phyloP scores from a whole-genome alignment of 2,113 vertebrate genomes.

The Vanacampus margaritifer region DNA sequence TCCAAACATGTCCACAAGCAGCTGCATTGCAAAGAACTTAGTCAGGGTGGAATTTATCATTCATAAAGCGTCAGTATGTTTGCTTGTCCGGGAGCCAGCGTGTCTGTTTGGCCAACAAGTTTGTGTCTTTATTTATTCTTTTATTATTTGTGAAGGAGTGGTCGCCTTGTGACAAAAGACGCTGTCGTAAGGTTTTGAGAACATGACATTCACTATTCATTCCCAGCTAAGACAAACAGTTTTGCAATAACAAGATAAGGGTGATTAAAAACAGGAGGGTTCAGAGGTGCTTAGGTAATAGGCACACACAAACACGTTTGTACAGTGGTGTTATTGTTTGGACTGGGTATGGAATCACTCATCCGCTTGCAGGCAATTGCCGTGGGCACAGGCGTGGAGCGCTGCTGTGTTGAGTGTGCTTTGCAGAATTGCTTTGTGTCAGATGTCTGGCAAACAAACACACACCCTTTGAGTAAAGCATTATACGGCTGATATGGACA shows the following conservation, averaged over 20 bases:
- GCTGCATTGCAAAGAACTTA: background rate
- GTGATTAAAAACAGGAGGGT: conserved; percentile 56
- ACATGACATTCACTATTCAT: conserved; percentile 70
- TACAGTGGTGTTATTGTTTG: conserved; percentile 80
- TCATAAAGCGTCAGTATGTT: conserved; percentile 52
- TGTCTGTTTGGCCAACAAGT: conserved; percentile 69
- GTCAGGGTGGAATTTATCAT: conserved; percentile 55
- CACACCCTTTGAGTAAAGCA: conserved; percentile 66
- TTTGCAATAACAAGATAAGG: conserved; percentile 77
- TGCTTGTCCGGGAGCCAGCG: conserved; percentile 57
- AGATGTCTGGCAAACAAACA: conserved; percentile 63
- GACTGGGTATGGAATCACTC: conserved; percentile 68
- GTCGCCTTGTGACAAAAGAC: conserved; percentile 64
- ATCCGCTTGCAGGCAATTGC: conserved; percentile 57
- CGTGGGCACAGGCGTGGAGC: conserved; percentile 62
- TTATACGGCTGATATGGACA: conserved; percentile 38
- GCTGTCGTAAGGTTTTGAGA: conserved; percentile 52
- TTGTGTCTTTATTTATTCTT: conserved; percentile 73
- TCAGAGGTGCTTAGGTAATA: conserved; percentile 70
- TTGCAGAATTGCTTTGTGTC: conserved; percentile 45
- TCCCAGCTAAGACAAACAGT: conserved; percentile 72
- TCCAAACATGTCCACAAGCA: background rate
- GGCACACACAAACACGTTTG: conserved; percentile 78
- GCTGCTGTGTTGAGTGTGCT: conserved; percentile 42
- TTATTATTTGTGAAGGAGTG: conserved; percentile 75